Conservation (phyloP, 2,113 vertebrate genomes). For the Eurystomus gularis region DNA sequence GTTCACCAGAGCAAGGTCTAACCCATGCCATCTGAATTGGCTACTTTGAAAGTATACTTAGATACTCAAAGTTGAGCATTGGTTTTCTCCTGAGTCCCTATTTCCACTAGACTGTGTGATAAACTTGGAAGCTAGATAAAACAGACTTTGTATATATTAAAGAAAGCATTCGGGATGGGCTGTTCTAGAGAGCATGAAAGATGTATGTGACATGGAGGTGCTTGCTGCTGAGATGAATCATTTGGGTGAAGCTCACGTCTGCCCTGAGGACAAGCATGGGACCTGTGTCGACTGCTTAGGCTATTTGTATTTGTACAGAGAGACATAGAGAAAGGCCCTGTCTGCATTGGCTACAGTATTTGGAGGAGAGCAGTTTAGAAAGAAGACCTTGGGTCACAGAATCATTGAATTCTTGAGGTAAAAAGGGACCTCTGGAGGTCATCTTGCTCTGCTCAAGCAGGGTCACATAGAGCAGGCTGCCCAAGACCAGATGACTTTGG, state of each 20-base stretch:
- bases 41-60: background rate
- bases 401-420: background rate
- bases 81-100: background rate
- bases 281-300: background rate
- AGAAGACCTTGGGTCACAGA: background rate
- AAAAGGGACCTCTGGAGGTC: background rate
- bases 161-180: fast-evolving
- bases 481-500: background rate
- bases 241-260: background rate
- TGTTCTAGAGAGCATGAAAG: background rate
- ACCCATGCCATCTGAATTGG: background rate
- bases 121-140: background rate
- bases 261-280: background rate
- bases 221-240: background rate
- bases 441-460: background rate
- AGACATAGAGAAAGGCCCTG: background rate
- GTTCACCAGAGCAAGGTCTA: background rate
- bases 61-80: no score
- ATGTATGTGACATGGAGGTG: background rate
- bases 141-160: background rate
- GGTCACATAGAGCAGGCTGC: background rate
- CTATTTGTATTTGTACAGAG: background rate
- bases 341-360: background rate
- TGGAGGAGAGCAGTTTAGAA: background rate
- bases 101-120: background rate